Conservation (phyloP, 2,113 vertebrate species). For the Scomber scombrus region DNA sequence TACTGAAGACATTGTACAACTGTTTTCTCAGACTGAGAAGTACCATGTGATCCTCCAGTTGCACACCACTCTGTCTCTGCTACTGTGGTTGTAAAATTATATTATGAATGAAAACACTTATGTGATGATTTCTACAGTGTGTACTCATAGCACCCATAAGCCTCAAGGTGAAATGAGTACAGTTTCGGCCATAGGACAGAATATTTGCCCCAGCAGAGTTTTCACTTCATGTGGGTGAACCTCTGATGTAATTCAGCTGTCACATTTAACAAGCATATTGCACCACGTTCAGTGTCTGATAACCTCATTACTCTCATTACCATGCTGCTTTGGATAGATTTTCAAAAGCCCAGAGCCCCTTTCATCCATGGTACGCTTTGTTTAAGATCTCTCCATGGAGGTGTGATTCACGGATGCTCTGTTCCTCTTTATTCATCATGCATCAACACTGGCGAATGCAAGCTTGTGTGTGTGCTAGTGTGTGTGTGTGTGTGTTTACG, state of each 20-base stretch:
- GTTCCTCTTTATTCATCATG: constrained; percentile 49
- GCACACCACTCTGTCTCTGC: not conserved
- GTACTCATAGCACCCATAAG: not conserved
- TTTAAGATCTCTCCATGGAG: constrained; percentile 64
- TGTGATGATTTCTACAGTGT: not conserved
- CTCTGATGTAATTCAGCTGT: constrained; percentile 70
- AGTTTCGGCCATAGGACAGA: not conserved
- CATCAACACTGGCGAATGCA: constrained; percentile 44
- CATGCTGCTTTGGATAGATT: constrained; percentile 57
- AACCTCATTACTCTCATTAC: constrained; percentile 74
- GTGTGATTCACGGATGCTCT: constrained; percentile 64
- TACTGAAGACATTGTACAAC: not conserved
- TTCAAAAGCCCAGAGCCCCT: constrained; percentile 66
- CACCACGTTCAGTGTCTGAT: constrained; percentile 55
- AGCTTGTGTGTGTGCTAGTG: constrained; percentile 29
- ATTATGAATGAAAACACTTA: not conserved
- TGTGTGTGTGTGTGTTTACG: constrained; percentile 32
- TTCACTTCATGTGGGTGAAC: constrained; percentile 28
- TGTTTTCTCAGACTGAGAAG: not conserved
- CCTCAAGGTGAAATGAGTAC: constrained; percentile 12
- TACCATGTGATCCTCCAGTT: not conserved
- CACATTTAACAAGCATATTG: constrained; percentile 69
- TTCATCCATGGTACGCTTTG: constrained; percentile 73
- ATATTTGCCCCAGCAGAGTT: constrained; percentile 36
- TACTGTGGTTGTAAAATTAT: constrained; percentile 9